A percentile compares a stretch with the other conserved stretches of the same genome.
These are phyloP conservation scores for Limnothrissa miodon DNA, from an alignment of 2,113 vertebrate genomes.

Conservation along the genomic window DNA sequence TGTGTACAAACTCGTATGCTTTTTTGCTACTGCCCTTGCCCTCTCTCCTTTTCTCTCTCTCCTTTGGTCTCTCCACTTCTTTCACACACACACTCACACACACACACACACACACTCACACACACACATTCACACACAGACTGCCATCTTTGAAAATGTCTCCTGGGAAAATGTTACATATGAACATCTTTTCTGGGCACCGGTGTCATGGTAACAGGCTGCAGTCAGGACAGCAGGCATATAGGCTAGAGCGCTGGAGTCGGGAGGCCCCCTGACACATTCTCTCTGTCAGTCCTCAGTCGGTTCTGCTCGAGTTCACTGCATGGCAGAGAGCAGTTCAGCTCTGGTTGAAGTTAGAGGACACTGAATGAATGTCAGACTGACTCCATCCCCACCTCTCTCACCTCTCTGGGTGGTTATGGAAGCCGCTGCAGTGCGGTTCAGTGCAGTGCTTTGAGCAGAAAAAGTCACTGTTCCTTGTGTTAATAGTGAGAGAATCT, in stretches of 20 bases:
- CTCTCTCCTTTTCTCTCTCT: neutral
- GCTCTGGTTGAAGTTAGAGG: neutral
- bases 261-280: neutral
- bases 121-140: neutral
- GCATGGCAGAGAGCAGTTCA: neutral
- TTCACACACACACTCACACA: neutral
- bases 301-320: neutral
- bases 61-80: too few species aligned
- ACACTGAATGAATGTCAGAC: neutral
- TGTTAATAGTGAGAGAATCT: neutral
- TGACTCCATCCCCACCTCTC: neutral
- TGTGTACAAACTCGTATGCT: neutral
- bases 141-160: neutral
- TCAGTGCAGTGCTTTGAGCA: neutral
- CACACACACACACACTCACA: neutral
- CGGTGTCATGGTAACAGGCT: neutral
- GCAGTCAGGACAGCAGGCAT: neutral
- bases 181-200: neutral
- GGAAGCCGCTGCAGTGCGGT: neutral
- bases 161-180: neutral
- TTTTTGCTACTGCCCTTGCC: too few species aligned
- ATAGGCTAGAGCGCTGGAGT: neutral
- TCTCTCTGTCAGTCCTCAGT: neutral
- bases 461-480: neutral
- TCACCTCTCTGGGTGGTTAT: neutral